A percentile compares a stretch with the other conserved stretches of the same genome.
Evolutionary conservation across 1,140 invertebrate genomes (phyloP).

Genomic region (Tetragnatha versicolor): DNA sequence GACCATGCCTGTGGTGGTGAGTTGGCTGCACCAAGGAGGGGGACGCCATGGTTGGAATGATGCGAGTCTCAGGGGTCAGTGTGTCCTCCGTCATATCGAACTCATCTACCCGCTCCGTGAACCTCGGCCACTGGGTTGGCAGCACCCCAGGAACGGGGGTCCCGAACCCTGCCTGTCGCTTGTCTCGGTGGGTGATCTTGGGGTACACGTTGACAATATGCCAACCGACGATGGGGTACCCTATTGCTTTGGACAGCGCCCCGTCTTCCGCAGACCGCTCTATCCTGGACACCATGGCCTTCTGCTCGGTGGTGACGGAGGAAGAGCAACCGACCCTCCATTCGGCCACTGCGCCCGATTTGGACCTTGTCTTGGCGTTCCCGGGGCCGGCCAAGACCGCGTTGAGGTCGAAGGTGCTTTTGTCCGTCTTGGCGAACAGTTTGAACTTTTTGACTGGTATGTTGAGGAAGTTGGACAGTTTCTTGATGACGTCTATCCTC

Average conservation of each 20-base stretch:
- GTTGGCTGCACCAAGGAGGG: constrained; percentile 59
- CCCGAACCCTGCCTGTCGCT: constrained; percentile 63
- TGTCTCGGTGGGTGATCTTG: constrained; percentile 62
- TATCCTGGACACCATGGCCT: constrained; percentile 70
- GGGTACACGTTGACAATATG: constrained; percentile 63
- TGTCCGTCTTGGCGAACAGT: constrained; percentile 62
- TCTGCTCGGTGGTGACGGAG: constrained; percentile 69
- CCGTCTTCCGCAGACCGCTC: constrained; percentile 72
- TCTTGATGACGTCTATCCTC: constrained; percentile 59
- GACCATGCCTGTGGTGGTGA: constrained; percentile 56
- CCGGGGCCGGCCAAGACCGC: constrained; percentile 71
- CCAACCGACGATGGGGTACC: constrained; percentile 73
- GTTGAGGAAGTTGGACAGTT: constrained; percentile 59
- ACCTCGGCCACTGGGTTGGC: constrained; percentile 41
- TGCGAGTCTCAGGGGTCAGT: constrained; percentile 62
- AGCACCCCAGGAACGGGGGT: constrained; percentile 55
- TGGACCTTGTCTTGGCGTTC: constrained; percentile 66
- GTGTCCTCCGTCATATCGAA: constrained; percentile 53
- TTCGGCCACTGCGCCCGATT: constrained; percentile 67
- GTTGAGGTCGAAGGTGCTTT: constrained; percentile 63
- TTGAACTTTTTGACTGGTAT: constrained; percentile 65
- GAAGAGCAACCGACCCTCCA: constrained; percentile 76
- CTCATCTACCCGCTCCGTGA: constrained; percentile 50
- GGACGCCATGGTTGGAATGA: constrained; percentile 62
- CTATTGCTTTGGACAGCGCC: constrained; percentile 70